phyloP scores from a whole-genome alignment of 2,113 vertebrate species.

The Asarcornis scutulata region DNA sequence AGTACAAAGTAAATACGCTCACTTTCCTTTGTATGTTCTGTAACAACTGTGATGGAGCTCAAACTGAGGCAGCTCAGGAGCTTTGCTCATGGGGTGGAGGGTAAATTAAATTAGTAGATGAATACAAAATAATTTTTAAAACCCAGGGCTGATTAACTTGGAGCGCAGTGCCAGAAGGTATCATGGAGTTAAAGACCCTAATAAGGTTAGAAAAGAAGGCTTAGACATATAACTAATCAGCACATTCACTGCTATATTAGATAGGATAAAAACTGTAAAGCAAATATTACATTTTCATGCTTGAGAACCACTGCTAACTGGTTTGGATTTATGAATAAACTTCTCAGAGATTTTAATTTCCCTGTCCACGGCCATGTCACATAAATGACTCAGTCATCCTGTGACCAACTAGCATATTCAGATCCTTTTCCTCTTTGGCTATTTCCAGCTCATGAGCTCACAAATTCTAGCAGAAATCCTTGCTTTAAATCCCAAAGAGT shows the following conservation, averaged over 20 bases:
- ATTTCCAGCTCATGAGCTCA: not conserved
- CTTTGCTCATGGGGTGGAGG: not conserved
- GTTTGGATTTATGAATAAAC: slow-evolving; percentile 35
- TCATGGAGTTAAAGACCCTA: slow-evolving; percentile 49
- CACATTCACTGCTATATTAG: slow-evolving; percentile 20
- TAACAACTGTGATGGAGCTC: not conserved
- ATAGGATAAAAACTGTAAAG: slow-evolving; percentile 30
- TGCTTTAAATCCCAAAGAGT: not conserved
- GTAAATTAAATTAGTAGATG: slow-evolving; percentile 35
- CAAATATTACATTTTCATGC: slow-evolving; percentile 43
- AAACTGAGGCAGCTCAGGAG: not conserved
- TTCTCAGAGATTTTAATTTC: slow-evolving; percentile 3
- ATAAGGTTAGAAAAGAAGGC: slow-evolving; percentile 45
- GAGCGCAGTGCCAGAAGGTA: slow-evolving; percentile 22
- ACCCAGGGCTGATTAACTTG: slow-evolving; percentile 8
- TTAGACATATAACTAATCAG: slow-evolving; percentile 45
- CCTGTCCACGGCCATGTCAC: not conserved
- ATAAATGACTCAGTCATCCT: slow-evolving; percentile 13
- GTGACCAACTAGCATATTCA: not conserved
- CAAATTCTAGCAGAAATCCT: not conserved
- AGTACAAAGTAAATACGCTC: not conserved
- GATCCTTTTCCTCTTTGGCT: not conserved
- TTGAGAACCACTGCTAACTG: slow-evolving; percentile 11
- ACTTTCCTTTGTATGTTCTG: not conserved
- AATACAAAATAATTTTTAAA: slow-evolving; percentile 46